A percentile compares a stretch with the other conserved stretches of the same genome.
phyloP scores from a whole-genome alignment of 2,113 vertebrate genomes.

The Syngnathus scovelli region DNA sequence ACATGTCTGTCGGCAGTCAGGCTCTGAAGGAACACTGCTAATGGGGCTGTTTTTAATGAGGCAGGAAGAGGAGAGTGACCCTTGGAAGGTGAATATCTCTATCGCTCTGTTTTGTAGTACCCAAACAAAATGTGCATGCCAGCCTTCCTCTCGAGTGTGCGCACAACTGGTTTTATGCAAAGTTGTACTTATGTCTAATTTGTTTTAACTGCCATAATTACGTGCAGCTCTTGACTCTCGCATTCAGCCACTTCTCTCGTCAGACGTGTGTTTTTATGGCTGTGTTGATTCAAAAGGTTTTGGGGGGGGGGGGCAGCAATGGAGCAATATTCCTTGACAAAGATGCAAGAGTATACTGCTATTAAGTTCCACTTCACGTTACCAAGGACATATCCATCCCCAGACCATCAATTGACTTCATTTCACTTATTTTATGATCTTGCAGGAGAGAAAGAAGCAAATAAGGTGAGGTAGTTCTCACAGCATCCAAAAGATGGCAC shows the following conservation, averaged over 20 bases:
- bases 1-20: constrained; percentile 62
- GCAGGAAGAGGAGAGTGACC: constrained; percentile 67
- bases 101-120: constrained; percentile 48
- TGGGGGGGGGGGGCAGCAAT: constrained; percentile 19
- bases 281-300: constrained; percentile 53
- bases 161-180: constrained; percentile 23
- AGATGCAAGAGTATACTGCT: constrained; percentile 49
- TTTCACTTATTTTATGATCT: constrained; percentile 65
- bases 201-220: constrained; percentile 58
- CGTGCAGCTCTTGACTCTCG: constrained; percentile 44
- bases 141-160: constrained; percentile 9
- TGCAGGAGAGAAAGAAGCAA: constrained; percentile 5
- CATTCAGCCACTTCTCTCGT: constrained; percentile 47
- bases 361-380: constrained; percentile 64
- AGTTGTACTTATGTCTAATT: constrained; percentile 58
- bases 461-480: constrained; percentile 27
- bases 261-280: constrained; percentile 49
- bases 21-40: constrained; percentile 67
- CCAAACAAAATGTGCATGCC: constrained; percentile 17
- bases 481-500: constrained; percentile 69
- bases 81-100: constrained; percentile 69
- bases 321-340: constrained; percentile 46
- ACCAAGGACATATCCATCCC: constrained; percentile 58
- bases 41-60: constrained; percentile 74
- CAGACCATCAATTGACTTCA: constrained; percentile 59